phyloP scores from a whole-genome alignment of 2,888 invertebrate genomes.

The Chrysina gloriosa region DNA sequence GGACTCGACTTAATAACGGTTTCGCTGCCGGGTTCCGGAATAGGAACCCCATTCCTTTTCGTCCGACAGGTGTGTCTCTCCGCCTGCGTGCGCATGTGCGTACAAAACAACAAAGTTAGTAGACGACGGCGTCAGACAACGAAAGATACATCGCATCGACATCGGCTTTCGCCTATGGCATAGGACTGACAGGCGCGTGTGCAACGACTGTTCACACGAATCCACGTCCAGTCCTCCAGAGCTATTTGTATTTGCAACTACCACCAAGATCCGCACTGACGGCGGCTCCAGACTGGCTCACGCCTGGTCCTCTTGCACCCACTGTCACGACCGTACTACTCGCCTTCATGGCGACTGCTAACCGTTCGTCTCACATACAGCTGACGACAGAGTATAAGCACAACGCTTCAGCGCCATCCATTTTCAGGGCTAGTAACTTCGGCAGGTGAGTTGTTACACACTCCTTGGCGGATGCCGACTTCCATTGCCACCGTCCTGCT shows the following conservation, averaged over 20 bases:
- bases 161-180: constrained; percentile 68
- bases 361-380: constrained; percentile 51
- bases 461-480: constrained; percentile 77
- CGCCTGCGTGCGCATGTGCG: too few relatives aligned
- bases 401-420: constrained; percentile 72
- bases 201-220: constrained; percentile 73
- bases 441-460: constrained; percentile 70
- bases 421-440: constrained; percentile 74
- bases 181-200: constrained; percentile 71
- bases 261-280: constrained; percentile 73
- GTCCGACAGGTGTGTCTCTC: constrained; percentile 65
- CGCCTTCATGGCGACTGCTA: constrained; percentile 67
- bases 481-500: constrained; percentile 82
- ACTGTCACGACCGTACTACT: constrained; percentile 70
- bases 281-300: constrained; percentile 68
- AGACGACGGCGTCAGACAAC: too few relatives aligned
- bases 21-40: constrained; percentile 69
- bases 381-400: constrained; percentile 66
- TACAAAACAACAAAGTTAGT: too few relatives aligned
- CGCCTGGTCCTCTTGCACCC: constrained; percentile 73
- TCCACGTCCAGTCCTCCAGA: constrained; percentile 72
- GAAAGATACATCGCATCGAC: constrained; percentile 32
- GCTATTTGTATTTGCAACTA: constrained; percentile 76
- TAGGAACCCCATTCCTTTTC: constrained; percentile 71
- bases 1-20: constrained; percentile 65